phyloP scores from a whole-genome alignment of 2,797 vertebrate species.

The Bryconaethiops microstoma region DNA sequence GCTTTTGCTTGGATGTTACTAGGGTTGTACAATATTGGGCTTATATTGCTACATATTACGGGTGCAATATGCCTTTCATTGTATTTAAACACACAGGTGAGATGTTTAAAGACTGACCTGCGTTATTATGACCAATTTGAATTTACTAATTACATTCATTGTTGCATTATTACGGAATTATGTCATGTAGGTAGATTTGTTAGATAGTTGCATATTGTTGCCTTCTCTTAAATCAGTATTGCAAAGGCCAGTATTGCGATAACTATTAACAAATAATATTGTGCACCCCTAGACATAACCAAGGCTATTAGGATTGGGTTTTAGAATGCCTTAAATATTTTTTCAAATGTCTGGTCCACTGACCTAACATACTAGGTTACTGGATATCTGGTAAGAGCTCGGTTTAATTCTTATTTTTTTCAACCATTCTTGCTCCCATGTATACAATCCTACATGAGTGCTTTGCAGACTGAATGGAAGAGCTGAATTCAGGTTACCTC shows the following conservation, averaged over 20 bases:
- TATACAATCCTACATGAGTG: slow-evolving; percentile 32
- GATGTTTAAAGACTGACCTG: background rate
- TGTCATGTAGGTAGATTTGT: background rate
- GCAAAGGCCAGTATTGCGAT: background rate
- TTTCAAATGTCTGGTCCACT: slow-evolving; percentile 63
- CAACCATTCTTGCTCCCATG: slow-evolving; percentile 53
- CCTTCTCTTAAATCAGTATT: background rate
- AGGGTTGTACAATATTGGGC: slow-evolving; percentile 12
- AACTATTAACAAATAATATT: background rate
- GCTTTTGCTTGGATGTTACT: slow-evolving; percentile 68
- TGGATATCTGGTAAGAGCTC: background rate
- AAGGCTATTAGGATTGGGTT: slow-evolving; percentile 65
- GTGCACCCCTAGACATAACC: slow-evolving; percentile 12
- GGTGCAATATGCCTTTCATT: background rate
- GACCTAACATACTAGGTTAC: slow-evolving; percentile 7
- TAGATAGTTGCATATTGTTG: background rate
- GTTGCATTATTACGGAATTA: background rate
- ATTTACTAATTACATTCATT: background rate
- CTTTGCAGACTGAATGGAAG: slow-evolving; percentile 26
- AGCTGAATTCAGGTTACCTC: slow-evolving; percentile 23
- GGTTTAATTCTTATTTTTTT: slow-evolving; percentile 39
- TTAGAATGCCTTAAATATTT: slow-evolving; percentile 76
- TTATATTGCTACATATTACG: background rate
- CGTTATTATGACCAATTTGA: background rate
- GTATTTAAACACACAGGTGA: background rate